Evolutionary conservation across 2,797 vertebrate species (phyloP).

Genomic region (Vireo griseus): DNA sequence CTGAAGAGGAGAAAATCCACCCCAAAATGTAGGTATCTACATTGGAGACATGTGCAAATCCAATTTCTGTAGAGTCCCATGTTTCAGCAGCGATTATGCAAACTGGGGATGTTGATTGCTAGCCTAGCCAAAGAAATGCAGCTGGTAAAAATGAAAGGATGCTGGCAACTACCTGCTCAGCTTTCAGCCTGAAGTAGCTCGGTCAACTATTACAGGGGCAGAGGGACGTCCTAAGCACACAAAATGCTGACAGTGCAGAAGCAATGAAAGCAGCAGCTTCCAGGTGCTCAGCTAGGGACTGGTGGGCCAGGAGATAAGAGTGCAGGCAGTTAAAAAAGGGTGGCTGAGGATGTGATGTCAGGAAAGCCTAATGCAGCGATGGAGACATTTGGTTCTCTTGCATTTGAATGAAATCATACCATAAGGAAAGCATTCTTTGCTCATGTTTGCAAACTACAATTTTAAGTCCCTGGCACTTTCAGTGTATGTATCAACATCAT

Average conservation of each 20-base stretch:
- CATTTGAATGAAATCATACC: background rate
- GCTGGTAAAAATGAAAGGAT: conserved; percentile 53
- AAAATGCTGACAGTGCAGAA: conserved; percentile 21
- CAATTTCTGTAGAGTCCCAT: background rate
- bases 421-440: background rate
- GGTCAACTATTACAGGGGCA: background rate
- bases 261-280: background rate
- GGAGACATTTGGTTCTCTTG: background rate
- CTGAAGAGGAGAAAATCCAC: conserved; percentile 16
- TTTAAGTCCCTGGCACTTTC: background rate
- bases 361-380: background rate
- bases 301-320: background rate
- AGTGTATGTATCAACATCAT: background rate
- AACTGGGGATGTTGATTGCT: background rate
- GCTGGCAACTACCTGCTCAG: conserved; percentile 47
- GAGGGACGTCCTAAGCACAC: background rate
- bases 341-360: background rate
- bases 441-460: background rate
- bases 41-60: background rate
- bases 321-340: background rate
- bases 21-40: conserved; percentile 14
- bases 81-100: conserved; percentile 2
- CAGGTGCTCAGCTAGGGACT: background rate
- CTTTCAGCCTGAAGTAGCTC: conserved; percentile 38
- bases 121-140: conserved; percentile 44